phyloP scores from a whole-genome alignment of 1,140 invertebrate genomes.

The Cydia amplana region DNA sequence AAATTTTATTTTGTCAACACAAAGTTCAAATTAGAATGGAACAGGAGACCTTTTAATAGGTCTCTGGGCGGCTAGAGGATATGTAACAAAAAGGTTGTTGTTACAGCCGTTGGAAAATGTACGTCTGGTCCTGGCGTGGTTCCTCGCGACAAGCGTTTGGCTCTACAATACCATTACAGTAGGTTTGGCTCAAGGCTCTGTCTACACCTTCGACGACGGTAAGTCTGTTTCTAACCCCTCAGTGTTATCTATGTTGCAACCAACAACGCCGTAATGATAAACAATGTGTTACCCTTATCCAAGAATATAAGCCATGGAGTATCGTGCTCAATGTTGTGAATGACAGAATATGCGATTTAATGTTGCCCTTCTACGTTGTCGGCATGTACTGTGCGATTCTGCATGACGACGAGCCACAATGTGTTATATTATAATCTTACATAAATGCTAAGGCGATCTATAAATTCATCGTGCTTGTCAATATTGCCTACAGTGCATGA shows the following conservation, averaged over 20 bases:
- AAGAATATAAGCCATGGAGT: background rate
- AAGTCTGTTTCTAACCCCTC: conserved; percentile 39
- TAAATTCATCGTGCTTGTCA: background rate
- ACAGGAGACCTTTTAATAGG: no score
- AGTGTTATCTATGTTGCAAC: background rate
- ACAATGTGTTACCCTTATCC: background rate
- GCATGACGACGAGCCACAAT: conserved; percentile 64
- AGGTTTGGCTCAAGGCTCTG: conserved; percentile 62
- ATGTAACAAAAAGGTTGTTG: conserved; percentile 10
- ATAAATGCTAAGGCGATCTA: conserved; percentile 31
- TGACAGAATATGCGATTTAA: conserved; percentile 14
- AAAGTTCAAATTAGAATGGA: no score
- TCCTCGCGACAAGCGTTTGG: conserved; percentile 66
- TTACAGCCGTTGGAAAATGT: conserved; percentile 71
- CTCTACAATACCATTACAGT: conserved; percentile 64
- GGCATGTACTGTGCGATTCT: conserved; percentile 64
- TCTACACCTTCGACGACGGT: conserved; percentile 70
- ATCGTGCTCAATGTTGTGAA: conserved; percentile 15
- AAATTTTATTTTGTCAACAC: no score
- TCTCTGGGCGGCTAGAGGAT: no score
- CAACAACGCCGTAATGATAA: background rate
- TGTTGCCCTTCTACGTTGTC: conserved; percentile 66
- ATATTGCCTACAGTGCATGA: conserved; percentile 9
- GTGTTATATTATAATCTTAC: background rate
- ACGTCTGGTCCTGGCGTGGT: conserved; percentile 61